Evolutionary conservation across 1,140 invertebrate species (phyloP).

Genomic region (Leptinotarsa texana): DNA sequence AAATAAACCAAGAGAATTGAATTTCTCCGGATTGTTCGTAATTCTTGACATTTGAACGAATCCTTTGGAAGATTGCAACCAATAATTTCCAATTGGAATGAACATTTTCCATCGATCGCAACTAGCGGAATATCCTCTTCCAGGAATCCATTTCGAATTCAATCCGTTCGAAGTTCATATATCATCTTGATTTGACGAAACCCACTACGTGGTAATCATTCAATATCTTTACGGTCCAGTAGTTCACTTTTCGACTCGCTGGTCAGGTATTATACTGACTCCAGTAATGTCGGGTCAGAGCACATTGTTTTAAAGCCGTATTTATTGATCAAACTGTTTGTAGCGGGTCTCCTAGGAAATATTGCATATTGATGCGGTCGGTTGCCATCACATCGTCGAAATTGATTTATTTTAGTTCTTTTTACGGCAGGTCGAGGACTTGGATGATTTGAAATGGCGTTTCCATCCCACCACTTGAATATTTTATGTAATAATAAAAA

Average conservation of each 20-base stretch:
- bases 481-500: too few relatives aligned
- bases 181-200: constrained; percentile 3
- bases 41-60: too few relatives aligned
- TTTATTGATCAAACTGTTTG: constrained; percentile 23
- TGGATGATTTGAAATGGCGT: too few relatives aligned
- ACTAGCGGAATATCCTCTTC: not conserved
- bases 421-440: not conserved
- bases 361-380: not conserved
- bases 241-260: constrained; percentile 18
- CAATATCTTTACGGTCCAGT: constrained; percentile 17
- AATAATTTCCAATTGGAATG: not conserved
- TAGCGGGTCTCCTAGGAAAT: constrained; percentile 18
- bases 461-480: too few relatives aligned
- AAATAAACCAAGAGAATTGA: too few relatives aligned
- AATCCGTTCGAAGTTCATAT: not conserved
- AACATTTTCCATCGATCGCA: not conserved
- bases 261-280: constrained; percentile 20
- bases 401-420: not conserved
- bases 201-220: not conserved
- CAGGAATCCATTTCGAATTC: not conserved
- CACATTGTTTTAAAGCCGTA: not conserved
- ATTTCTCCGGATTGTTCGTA: too few relatives aligned
- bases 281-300: not conserved
- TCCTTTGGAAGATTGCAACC: not conserved
- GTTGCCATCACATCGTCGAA: not conserved